Evolutionary conservation across 2,113 vertebrate species (phyloP), one percentile per base, ranked within the genome.

Genomic region (Callocephalon fimbriatum): DNA sequence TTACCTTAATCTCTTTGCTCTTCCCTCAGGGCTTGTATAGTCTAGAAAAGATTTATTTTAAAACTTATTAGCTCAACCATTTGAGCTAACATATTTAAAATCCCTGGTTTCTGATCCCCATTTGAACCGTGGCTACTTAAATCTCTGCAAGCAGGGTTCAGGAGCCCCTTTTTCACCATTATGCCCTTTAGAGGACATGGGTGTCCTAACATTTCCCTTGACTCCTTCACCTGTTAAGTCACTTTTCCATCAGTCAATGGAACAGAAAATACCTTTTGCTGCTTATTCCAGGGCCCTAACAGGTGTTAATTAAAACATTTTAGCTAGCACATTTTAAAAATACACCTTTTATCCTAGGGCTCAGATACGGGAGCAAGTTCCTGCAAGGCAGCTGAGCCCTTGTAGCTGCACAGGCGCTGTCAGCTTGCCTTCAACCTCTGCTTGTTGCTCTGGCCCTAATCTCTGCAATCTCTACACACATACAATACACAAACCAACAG

Each of bases 11-110:
- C 94, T 95, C 56, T 96, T 86, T 68, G 51, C 72, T 95, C 88
- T 96, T 95, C 88, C 94, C 92, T 87, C 92, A 53, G 95, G 96
- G 95, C 76, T 86, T 95, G 78, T 89, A 76, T 95, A 96, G 97
- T 96, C 92, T 97, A 93, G 91, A 97, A 96, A 96, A 97, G 88
- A 96, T 97, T 96, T 96, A 95, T 97, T 97, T 96, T 97, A 90
- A 93, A 96, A 95, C 70, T 86, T 97, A 95, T 96, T 95, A 96
- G 85, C 67, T 95, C 63, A 71, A 96, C 50, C 37, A 37, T 95
- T 88, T 95, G 61, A 94, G 88, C 22, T 92, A 92, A 93, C 91
- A 92, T 76, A 83, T 94, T 93, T 92, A 4, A 96, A 95, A 88
- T 45, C 78, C 81, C 78, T 76, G 8, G 22, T 90, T 95, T 93